Evolutionary conservation across 2,888 invertebrate genomes (phyloP).

Genomic region (Campoplex capitator): DNA sequence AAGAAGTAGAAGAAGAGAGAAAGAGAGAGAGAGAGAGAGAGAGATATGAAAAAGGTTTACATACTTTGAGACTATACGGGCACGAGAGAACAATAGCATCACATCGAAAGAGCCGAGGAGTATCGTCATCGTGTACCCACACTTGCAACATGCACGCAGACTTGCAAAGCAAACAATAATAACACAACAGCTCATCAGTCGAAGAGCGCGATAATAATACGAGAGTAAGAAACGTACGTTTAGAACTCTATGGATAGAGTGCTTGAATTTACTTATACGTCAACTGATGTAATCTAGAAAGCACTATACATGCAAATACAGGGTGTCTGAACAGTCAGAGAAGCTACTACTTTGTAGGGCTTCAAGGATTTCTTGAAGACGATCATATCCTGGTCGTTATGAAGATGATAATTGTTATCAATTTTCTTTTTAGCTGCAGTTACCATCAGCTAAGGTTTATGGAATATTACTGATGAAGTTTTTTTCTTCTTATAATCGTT

Average conservation of each 20-base stretch:
- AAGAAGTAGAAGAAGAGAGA: conserved; percentile 11
- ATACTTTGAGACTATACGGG: conserved; percentile 26
- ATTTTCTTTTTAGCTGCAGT: neutral
- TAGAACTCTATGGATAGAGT: conserved; percentile 22
- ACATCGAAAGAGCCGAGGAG: conserved; percentile 46
- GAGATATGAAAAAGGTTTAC: neutral
- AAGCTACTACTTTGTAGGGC: neutral
- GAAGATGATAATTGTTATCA: neutral
- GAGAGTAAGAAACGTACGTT: conserved; percentile 14
- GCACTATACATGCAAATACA: conserved; percentile 10
- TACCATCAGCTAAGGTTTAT: neutral
- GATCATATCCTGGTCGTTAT: neutral
- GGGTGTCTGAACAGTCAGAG: neutral
- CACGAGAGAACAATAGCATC: conserved; percentile 63
- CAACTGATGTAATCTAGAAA: conserved; percentile 46
- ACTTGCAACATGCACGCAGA: neutral
- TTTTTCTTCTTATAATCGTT: neutral
- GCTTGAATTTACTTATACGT: conserved; percentile 42
- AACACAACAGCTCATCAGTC: conserved; percentile 41
- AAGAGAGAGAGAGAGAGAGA: conserved; percentile 7
- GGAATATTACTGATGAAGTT: neutral
- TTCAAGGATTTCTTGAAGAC: neutral
- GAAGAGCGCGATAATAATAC: conserved; percentile 27
- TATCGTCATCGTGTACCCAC: conserved; percentile 14
- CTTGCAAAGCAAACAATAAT: conserved; percentile 20